Base-by-base conservation (phyloP, 2,888 invertebrate genomes). In the Eudasyphora cyanicolor region DNA sequence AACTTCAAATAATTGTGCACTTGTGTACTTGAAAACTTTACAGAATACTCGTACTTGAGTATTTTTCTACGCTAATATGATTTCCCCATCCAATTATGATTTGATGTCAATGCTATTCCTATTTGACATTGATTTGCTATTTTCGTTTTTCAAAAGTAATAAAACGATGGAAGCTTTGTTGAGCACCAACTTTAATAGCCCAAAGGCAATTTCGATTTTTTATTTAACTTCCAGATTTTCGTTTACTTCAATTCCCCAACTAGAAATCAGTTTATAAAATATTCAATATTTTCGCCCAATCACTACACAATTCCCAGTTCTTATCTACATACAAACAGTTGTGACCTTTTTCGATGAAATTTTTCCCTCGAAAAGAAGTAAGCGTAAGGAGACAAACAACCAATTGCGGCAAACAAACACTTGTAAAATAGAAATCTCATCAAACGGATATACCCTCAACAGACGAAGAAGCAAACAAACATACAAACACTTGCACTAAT, bases 401-500 rank as follows among this genome's bases (percentile, higher is more conserved):
- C 81, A 67, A 76, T 67, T 10, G 32, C 73, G 70, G 70, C 57
- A 78, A 81, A 76, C 60, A 51, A 80, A 67, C 35, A 75, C 76
- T 78, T 81, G 54, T 57, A 45, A 77, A 73, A 64, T 38, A 19
- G 24, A 49, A 79, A 69, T 67, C 29, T 14, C 64, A 45, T 35
- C 42, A 27, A 49, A 80, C 64, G 51, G 67, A 76, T 81, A 84
- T 76, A 49, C 78, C 73, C 76, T 67, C 17, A 45, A 57, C 57
- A 57, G n/a, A n/a, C n/a, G n/a, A n/a, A n/a, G n/a, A n/a, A n/a
- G n/a, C n/a, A n/a, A n/a, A n/a, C n/a, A n/a, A 57, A 57, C 57
- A 42, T 14, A 67, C 64, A 79, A 84, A 81, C 78, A 84, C 84
- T 84, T 81, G 57, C 49, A n/a, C 51, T 84, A 84, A 84, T 76